Base-by-base conservation (phyloP, 1,140 invertebrate species). In the Lepidurus couesii region DNA sequence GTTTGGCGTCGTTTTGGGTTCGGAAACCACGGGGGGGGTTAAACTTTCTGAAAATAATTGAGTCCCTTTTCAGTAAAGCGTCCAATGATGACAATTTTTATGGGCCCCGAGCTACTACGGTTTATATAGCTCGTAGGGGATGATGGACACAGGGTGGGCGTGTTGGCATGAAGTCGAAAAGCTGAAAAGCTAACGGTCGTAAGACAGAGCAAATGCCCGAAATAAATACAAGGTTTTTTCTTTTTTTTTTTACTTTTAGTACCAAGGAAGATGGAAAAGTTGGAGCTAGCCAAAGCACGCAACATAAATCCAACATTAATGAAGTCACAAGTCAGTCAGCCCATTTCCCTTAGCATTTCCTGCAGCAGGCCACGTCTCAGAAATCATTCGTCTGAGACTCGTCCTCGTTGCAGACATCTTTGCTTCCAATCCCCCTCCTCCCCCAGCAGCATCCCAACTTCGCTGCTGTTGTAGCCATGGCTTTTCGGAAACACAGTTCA, bases 271-370 rank as follows among this genome's bases (percentile, higher is more conserved):
- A 65, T 65, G 53, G 53, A 65, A 65, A 65, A 65, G 53, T 65
- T 65, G 53, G 53, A 21, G 53, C 53, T 65, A 21, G 53, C 53
- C 53, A 65, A 65, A 65, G 53, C 53, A n/a, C 8, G 53, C 53
- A 9, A 65, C 53, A 65, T 65, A 65, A 65, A 65, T 65, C 53
- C 53, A 65, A 65, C 53, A 65, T 65, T 65, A 65, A 65, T 65
- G 53, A 65, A 65, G 53, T 65, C 53, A 65, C 53, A 65, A 65
- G 53, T 65, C 53, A 65, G 53, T 65, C 53, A 65, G 53, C 53
- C 53, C 53, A 65, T 65, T 65, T 65, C 53, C 53, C 53, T 34
- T 21, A 65, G 16, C 53, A 65, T 65, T 65, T 65, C 53, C 53
- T 65, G 53, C 53, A 65, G 16, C 34, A 34, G 34, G 34, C 34